Evolutionary conservation across 2,113 vertebrate genomes (phyloP).

Genomic region (Irena cyanogastra): DNA sequence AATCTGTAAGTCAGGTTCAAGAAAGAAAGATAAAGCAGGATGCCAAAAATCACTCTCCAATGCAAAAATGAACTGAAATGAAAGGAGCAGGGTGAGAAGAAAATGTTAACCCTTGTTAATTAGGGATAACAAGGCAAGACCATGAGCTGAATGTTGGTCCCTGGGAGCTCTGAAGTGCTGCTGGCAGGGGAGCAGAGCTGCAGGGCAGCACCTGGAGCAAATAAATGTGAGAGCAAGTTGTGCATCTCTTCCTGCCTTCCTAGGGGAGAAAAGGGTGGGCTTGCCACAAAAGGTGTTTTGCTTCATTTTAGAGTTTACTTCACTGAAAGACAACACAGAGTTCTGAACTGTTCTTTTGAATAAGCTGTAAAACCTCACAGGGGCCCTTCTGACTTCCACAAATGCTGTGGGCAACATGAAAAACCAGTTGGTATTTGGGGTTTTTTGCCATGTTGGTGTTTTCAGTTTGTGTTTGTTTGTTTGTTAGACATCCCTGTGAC

Average conservation of each 20-base stretch:
- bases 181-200: not conserved
- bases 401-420: not conserved
- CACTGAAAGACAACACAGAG: not conserved
- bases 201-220: not conserved
- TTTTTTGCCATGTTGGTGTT: fast-evolving
- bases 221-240: not conserved
- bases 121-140: not conserved
- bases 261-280: not conserved
- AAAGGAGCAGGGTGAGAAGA: not conserved
- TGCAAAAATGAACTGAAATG: not conserved
- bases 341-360: not conserved
- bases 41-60: not conserved
- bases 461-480: not conserved
- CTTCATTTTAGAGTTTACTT: not conserved
- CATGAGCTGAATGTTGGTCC: not conserved
- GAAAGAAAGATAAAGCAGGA: not conserved
- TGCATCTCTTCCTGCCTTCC: not conserved
- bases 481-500: not conserved
- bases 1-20: not conserved
- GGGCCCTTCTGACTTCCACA: not conserved
- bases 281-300: not conserved
- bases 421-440: not conserved
- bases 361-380: not conserved
- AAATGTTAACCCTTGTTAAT: not conserved
- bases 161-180: not conserved